Evolutionary conservation across 2,888 invertebrate genomes (phyloP).

Genomic region (Drosophila stalkeri): DNA sequence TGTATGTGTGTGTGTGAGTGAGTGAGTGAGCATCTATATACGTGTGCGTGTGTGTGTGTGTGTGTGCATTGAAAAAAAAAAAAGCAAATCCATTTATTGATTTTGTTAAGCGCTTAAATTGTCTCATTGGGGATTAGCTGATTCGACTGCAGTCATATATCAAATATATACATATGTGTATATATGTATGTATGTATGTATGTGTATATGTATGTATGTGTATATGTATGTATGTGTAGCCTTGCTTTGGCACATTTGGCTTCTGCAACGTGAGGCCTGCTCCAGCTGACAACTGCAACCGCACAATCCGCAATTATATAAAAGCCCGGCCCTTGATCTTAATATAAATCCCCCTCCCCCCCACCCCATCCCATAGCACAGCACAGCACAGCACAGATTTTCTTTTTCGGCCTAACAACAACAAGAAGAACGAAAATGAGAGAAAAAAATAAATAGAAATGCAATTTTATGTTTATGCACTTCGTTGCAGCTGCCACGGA

Average conservation of each 20-base stretch:
- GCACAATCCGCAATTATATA: conserved; percentile 50
- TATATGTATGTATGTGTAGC: not conserved
- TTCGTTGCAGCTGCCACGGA: conserved; percentile 65
- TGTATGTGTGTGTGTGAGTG: conserved; percentile 3
- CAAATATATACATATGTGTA: not conserved
- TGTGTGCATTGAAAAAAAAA: conserved; percentile 16
- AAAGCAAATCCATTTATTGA: conserved; percentile 44
- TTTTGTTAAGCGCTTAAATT: conserved; percentile 58
- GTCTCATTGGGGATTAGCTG: conserved; percentile 68
- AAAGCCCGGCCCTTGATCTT: conserved; percentile 56
- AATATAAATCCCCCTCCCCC: conserved; percentile 25
- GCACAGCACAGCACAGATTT: conserved; percentile 23
- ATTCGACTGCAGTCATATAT: conserved; percentile 17
- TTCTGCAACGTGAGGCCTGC: conserved; percentile 20
- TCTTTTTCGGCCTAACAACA: conserved; percentile 24
- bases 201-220: not conserved
- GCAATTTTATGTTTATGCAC: conserved; percentile 65
- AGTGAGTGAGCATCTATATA: not conserved
- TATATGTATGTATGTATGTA: not conserved
- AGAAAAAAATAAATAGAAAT: conserved; percentile 33
- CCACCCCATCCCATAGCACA: no score
- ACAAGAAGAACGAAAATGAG: not conserved
- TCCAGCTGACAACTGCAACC: conserved; percentile 36
- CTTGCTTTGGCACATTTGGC: conserved; percentile 23
- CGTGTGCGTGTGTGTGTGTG: conserved; percentile 3